Percentiles rank a stretch among this genome's conserved stretches.
Conservation (phyloP, 2,797 vertebrate species). For the Cichlasoma orientale region DNA sequence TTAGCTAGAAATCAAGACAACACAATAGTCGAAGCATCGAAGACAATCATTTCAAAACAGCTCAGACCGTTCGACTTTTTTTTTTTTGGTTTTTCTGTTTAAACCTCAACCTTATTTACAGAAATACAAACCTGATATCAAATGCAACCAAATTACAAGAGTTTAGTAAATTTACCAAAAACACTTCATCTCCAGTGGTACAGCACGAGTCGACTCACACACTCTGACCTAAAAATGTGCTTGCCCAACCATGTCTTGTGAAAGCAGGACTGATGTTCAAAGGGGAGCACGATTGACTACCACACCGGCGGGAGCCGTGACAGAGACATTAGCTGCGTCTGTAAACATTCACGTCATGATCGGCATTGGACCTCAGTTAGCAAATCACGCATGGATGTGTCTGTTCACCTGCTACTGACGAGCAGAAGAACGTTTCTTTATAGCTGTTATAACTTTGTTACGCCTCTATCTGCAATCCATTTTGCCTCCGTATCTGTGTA, state of each 20-base stretch:
- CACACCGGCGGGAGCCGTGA: slow-evolving; percentile 48
- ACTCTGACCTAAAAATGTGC: slow-evolving; percentile 71
- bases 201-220: slow-evolving; percentile 66
- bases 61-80: slow-evolving; percentile 33
- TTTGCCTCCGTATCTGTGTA: neutral
- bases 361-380: slow-evolving; percentile 69
- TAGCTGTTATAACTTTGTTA: neutral
- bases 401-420: neutral
- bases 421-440: neutral
- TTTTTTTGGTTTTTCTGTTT: neutral
- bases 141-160: slow-evolving; percentile 75
- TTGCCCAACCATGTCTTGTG: slow-evolving; percentile 73
- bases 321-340: slow-evolving; percentile 50
- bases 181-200: slow-evolving; percentile 54
- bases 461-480: neutral
- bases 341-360: slow-evolving; percentile 77
- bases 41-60: slow-evolving; percentile 69
- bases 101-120: slow-evolving; percentile 67
- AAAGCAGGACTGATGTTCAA: slow-evolving; percentile 60
- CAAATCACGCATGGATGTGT: slow-evolving; percentile 3
- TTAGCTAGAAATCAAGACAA: slow-evolving; percentile 71
- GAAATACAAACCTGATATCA: slow-evolving; percentile 80
- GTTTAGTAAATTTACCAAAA: slow-evolving; percentile 75
- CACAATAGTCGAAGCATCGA: slow-evolving; percentile 71
- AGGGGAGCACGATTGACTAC: slow-evolving; percentile 56